Conservation (phyloP, 2,797 vertebrate genomes). For the Rhodeus uyekii region DNA sequence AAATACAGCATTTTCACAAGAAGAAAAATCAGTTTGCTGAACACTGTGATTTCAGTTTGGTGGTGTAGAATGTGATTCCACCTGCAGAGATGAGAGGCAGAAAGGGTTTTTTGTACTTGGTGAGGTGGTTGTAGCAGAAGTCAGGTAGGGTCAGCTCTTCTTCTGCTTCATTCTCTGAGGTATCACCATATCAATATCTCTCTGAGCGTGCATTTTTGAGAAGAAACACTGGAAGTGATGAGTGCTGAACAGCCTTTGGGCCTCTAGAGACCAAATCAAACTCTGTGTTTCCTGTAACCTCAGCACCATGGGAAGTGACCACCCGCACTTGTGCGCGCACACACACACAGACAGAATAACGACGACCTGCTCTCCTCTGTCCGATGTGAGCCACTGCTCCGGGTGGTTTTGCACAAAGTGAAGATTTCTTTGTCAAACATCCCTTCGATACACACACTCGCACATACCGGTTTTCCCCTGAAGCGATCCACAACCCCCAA, state of each 20-base stretch:
- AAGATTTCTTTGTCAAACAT: conserved; percentile 71
- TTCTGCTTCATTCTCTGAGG: conserved; percentile 47
- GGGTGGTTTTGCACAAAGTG: conserved; percentile 60
- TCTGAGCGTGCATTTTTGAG: conserved; percentile 51
- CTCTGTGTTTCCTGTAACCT: conserved; percentile 67
- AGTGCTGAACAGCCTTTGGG: conserved; percentile 52
- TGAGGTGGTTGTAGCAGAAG: conserved; percentile 37
- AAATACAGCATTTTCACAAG: conserved; percentile 7
- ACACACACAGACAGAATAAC: conserved; percentile 66
- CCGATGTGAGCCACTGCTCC: conserved; percentile 56
- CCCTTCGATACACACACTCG: conserved; percentile 50
- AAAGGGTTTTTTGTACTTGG: conserved; percentile 29
- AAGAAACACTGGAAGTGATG: conserved; percentile 54
- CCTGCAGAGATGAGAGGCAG: conserved; percentile 44
- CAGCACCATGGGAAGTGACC: conserved; percentile 61
- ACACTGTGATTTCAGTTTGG: conserved; percentile 8
- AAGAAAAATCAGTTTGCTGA: conserved; percentile 38
- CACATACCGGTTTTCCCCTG: conserved; percentile 53
- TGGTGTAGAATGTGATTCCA: conserved; percentile 47
- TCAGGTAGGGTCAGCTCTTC: conserved; percentile 55
- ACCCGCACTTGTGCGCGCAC: conserved; percentile 59
- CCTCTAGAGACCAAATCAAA: conserved; percentile 72
- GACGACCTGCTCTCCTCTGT: conserved; percentile 52
- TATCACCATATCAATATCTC: conserved; percentile 52
- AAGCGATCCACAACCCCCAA: conserved; percentile 56